phyloP scores from a whole-genome alignment of 2,888 invertebrate species.

The Boloria selene region DNA sequence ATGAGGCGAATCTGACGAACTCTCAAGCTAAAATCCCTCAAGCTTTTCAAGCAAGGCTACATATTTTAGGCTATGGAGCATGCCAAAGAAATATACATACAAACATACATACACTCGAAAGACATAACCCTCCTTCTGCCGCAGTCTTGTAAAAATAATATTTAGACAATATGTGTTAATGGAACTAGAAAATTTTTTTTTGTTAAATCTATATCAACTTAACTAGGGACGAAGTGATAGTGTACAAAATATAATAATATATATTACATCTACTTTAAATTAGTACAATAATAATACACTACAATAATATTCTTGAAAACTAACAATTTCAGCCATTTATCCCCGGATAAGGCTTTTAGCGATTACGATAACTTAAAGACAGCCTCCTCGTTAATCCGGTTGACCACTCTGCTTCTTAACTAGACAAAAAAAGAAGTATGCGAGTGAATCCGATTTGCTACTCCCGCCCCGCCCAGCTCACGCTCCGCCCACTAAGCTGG shows the following conservation, averaged over 20 bases:
- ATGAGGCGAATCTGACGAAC: no score
- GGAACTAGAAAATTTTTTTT: no score
- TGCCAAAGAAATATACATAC: no score
- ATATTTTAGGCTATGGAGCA: no score
- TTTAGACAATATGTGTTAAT: no score
- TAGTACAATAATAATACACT: neutral
- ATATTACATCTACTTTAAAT: neutral
- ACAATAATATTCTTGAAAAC: constrained; percentile 9
- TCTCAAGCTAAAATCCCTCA: no score
- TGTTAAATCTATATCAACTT: no score
- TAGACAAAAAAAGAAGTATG: constrained; percentile 65
- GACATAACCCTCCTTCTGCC: no score
- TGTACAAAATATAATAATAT: neutral
- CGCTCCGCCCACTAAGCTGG: constrained; percentile 67
- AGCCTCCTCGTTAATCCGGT: constrained; percentile 52
- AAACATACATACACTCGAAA: no score
- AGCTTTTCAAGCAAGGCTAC: no score
- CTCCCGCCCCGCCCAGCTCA: constrained; percentile 62
- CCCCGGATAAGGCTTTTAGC: constrained; percentile 20
- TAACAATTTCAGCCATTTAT: constrained; percentile 21
- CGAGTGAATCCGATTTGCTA: constrained; percentile 68
- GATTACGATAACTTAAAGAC: constrained; percentile 39
- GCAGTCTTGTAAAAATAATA: no score
- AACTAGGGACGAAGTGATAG: no score
- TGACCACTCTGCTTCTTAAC: constrained; percentile 65